A percentile compares a stretch with the other conserved stretches of the same genome.
Evolutionary conservation across 2,888 invertebrate genomes (phyloP).

Genomic region (Girardia tigrina): DNA sequence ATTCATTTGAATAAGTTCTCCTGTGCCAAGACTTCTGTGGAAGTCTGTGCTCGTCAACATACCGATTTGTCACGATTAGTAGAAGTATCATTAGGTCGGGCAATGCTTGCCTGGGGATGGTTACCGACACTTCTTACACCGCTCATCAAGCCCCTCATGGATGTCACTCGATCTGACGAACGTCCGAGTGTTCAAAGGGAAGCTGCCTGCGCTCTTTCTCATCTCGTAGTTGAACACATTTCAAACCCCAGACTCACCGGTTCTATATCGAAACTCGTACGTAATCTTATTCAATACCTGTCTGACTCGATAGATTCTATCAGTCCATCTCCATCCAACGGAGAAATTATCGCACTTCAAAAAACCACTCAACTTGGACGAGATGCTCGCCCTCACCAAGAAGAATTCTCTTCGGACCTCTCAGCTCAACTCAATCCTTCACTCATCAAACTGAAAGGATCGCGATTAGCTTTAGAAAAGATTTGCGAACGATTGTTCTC

Average conservation of each 20-base stretch:
- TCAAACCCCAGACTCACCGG: conserved; percentile 62
- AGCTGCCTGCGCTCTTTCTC: conserved; percentile 65
- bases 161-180: conserved; percentile 73
- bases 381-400: not conserved
- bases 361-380: not conserved
- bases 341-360: not conserved
- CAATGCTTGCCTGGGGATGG: conserved; percentile 63
- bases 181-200: conserved; percentile 60
- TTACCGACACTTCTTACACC: conserved; percentile 74
- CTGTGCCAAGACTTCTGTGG: not conserved
- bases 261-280: conserved; percentile 72
- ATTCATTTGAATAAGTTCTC: not conserved
- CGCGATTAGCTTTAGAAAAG: not conserved
- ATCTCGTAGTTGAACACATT: conserved; percentile 58
- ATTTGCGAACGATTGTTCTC: not conserved
- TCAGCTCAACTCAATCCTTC: not conserved
- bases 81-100: conserved; percentile 60
- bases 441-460: not conserved
- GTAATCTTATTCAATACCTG: conserved; percentile 65
- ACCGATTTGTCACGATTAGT: not conserved
- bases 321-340: not conserved
- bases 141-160: conserved; percentile 85
- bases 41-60: not conserved
- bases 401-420: not conserved
- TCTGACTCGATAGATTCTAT: conserved; percentile 57